phyloP scores from a whole-genome alignment of 2,797 vertebrate species.

The Simalia tracyae region DNA sequence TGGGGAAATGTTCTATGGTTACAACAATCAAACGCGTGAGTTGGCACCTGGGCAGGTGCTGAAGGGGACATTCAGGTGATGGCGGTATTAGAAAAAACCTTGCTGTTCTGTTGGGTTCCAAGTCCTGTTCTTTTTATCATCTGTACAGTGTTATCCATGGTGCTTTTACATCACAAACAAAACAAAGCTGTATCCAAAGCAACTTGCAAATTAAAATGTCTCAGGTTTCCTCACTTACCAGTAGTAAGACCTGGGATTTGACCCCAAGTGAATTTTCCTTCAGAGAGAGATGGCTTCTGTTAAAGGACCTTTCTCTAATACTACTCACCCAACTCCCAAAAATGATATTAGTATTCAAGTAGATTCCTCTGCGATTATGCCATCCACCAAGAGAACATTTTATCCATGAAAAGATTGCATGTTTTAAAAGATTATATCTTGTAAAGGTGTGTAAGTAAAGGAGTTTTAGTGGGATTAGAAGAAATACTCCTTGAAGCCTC shows the following conservation, averaged over 20 bases:
- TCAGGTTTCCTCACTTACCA: not conserved
- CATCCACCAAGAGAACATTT: not conserved
- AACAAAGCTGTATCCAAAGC: too few species aligned
- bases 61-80: conserved; percentile 93
- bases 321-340: not conserved
- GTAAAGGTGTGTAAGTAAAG: not conserved
- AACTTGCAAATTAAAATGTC: not conserved
- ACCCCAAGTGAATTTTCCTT: not conserved
- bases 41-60: conserved; percentile 89
- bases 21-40: conserved; percentile 93
- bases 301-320: not conserved
- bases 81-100: not conserved
- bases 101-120: not conserved
- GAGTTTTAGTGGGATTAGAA: not conserved
- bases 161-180: not conserved
- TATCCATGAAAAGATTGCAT: not conserved
- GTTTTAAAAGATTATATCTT: not conserved
- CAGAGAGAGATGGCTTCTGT: not conserved
- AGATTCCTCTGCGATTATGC: not conserved
- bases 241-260: not conserved
- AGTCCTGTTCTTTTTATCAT: not conserved
- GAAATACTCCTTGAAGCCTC: not conserved
- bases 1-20: conserved; percentile 95
- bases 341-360: not conserved
- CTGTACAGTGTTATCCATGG: not conserved